Conservation (phyloP, 2,797 vertebrate genomes). For the Atherinosoma microstoma region DNA sequence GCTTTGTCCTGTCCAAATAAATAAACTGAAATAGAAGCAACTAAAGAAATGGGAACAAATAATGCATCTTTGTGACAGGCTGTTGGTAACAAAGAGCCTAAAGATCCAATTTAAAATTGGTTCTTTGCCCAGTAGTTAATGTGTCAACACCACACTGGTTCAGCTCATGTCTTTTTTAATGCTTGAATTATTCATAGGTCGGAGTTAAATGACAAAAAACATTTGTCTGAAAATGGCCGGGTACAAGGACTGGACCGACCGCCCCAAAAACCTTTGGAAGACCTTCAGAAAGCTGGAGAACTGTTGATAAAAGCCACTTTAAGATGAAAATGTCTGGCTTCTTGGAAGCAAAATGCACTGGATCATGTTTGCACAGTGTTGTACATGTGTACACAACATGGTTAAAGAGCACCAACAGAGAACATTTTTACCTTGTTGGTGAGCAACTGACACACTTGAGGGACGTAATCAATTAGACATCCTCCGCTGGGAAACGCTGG, state of each 20-base stretch:
- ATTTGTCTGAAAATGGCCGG: neutral
- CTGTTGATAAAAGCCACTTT: neutral
- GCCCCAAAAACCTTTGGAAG: neutral
- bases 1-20: neutral
- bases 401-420: neutral
- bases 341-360: neutral
- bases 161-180: neutral
- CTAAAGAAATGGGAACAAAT: conserved; percentile 5
- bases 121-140: neutral
- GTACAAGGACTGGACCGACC: neutral
- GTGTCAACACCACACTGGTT: neutral
- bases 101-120: neutral
- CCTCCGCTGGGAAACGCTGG: conserved; percentile 96
- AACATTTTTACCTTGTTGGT: conserved; percentile 91
- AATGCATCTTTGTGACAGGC: neutral
- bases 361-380: too few relatives aligned
- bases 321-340: too few relatives aligned
- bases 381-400: too few relatives aligned
- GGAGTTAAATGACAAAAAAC: neutral
- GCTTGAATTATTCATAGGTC: neutral
- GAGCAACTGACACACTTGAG: conserved; percentile 97
- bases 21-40: neutral
- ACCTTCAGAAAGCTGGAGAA: neutral
- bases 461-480: conserved; percentile 98
- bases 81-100: neutral